These are phyloP conservation scores for Plecotus auritus DNA, from an alignment of 2,113 vertebrate genomes.

Conservation along the genomic window DNA sequence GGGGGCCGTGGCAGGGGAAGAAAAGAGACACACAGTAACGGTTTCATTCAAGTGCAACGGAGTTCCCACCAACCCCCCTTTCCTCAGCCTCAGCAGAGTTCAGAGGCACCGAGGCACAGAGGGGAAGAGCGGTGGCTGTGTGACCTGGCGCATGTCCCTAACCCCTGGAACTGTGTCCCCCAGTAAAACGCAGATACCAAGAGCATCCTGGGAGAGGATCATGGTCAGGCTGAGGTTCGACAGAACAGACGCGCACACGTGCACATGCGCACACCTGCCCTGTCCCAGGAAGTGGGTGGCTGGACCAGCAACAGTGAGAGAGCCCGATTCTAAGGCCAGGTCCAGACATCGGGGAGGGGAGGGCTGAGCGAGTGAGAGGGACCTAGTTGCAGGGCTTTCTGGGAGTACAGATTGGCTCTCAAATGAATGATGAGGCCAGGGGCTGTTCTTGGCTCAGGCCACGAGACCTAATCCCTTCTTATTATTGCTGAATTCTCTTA, in stretches of 20 bases:
- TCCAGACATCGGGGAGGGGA: neutral
- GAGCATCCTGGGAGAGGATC: neutral
- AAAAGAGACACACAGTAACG: neutral
- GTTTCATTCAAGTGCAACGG: neutral
- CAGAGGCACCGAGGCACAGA: neutral
- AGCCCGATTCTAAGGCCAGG: neutral
- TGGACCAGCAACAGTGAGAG: neutral
- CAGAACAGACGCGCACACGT: neutral
- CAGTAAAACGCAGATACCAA: neutral
- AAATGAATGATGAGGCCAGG: neutral
- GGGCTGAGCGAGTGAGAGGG: neutral
- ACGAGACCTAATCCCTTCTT: neutral
- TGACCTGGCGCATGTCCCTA: neutral
- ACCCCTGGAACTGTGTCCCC: neutral
- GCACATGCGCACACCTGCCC: too few relatives aligned
- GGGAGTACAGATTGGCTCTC: neutral
- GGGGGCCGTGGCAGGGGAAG: neutral
- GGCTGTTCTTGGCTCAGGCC: neutral
- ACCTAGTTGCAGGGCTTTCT: neutral
- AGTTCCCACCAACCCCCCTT: neutral
- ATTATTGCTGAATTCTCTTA: neutral
- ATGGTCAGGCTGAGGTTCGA: neutral
- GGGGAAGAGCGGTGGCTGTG: neutral
- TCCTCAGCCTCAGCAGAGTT: neutral
- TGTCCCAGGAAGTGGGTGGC: neutral